These are phyloP conservation scores for Chaetophractus vellerosus DNA, from an alignment of 2,797 vertebrate species.

Conservation along the genomic window DNA sequence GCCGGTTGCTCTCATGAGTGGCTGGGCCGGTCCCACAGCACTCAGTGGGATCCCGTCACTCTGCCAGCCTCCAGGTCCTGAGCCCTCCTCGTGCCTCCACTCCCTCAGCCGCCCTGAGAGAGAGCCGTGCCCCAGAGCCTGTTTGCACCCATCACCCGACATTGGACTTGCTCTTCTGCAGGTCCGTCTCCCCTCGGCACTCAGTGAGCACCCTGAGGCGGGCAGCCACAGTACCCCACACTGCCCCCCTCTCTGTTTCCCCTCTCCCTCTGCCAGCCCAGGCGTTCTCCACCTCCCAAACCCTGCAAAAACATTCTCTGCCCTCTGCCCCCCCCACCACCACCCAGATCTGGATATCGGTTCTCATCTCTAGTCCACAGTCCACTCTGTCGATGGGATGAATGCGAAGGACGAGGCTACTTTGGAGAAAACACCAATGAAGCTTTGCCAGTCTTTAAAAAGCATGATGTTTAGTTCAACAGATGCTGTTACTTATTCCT, in stretches of 20 bases:
- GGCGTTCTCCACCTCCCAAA: background rate
- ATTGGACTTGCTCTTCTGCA: too few relatives aligned
- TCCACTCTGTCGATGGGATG: background rate
- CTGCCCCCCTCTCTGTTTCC: background rate
- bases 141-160: too few relatives aligned
- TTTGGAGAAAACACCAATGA: background rate
- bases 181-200: fast-evolving
- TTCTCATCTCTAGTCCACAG: background rate
- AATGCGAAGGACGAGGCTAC: background rate
- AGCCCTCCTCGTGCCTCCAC: background rate
- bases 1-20: background rate
- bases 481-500: background rate
- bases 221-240: background rate
- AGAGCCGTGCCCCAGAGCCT: background rate
- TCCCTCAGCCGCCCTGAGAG: background rate
- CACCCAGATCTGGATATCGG: background rate
- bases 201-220: background rate
- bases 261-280: background rate
- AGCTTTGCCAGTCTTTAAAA: background rate
- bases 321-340: too few relatives aligned
- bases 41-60: background rate
- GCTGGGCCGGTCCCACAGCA: fast-evolving
- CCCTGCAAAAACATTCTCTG: too few relatives aligned
- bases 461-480: constrained; percentile 24
- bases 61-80: too few relatives aligned